Conservation (phyloP, 35 echinoderm and acorn worm genomes). For the Apostichopus californicus region DNA sequence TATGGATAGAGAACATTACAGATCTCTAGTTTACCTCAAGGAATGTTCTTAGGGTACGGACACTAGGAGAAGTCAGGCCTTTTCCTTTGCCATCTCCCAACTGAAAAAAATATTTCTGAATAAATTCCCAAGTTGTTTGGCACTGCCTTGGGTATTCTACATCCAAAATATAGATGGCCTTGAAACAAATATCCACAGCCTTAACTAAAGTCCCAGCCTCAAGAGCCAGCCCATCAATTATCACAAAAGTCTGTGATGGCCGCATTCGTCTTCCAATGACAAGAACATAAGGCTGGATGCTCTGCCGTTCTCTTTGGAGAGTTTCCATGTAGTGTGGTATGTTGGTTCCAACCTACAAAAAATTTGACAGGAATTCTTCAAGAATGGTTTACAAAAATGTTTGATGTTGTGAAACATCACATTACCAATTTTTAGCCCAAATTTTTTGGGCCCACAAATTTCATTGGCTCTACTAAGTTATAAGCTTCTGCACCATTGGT, state of each 20-base stretch:
- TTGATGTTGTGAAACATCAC: not conserved
- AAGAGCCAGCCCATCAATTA: not conserved
- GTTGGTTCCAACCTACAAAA: slow-evolving; percentile 12
- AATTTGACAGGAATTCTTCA: no score
- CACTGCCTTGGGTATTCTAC: not conserved
- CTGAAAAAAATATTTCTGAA: not conserved
- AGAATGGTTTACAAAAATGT: not conserved
- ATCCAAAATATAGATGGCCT: slow-evolving; percentile 6
- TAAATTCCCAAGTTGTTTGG: not conserved
- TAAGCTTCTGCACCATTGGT: not conserved
- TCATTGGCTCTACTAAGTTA: not conserved
- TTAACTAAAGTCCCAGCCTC: not conserved
- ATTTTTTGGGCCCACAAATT: not conserved
- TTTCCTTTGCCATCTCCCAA: not conserved
- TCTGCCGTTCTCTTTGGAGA: not conserved
- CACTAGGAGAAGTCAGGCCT: not conserved
- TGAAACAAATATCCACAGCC: not conserved
- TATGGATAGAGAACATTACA: not conserved
- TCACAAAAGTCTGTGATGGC: not conserved
- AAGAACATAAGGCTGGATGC: not conserved
- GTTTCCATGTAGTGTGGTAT: not conserved
- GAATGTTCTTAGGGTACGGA: not conserved
- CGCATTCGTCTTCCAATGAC: not conserved
- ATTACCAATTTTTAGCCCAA: not conserved
- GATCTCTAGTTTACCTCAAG: not conserved